Percentiles rank a stretch among this genome's conserved stretches.
These are phyloP conservation scores for Smithornis capensis DNA, from an alignment of 2,113 vertebrate species.

Conservation along the genomic window DNA sequence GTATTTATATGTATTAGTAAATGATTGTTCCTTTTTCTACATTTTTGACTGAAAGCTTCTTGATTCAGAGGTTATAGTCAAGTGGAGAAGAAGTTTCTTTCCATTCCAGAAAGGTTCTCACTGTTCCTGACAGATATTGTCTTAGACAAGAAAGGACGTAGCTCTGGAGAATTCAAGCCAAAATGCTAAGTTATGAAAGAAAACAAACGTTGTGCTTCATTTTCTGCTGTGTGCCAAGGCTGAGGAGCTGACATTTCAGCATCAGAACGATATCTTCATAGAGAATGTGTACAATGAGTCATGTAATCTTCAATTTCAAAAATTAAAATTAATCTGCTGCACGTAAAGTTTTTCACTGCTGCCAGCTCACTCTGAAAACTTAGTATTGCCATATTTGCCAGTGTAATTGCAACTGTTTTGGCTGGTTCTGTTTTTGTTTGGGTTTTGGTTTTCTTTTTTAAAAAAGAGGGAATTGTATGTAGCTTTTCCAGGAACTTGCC, in stretches of 20 bases:
- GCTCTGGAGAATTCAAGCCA: constrained; percentile 43
- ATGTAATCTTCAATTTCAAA: constrained; percentile 36
- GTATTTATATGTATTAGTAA: no score
- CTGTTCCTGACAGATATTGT: no score
- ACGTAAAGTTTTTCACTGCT: background rate
- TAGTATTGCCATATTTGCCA: constrained; percentile 24
- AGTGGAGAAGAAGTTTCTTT: no score
- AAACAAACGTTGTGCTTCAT: constrained; percentile 19
- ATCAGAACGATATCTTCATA: constrained; percentile 42
- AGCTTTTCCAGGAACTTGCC: background rate
- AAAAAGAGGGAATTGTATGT: background rate
- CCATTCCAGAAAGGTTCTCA: no score
- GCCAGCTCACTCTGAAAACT: constrained; percentile 8
- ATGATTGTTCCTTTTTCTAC: no score
- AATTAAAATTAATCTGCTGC: constrained; percentile 43
- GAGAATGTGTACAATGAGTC: constrained; percentile 47
- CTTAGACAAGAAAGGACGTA: background rate
- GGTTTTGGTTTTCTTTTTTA: background rate
- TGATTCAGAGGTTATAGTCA: no score
- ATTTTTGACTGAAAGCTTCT: no score
- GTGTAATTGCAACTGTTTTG: constrained; percentile 16
- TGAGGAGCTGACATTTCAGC: constrained; percentile 48
- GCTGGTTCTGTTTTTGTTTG: background rate
- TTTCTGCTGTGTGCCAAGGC: constrained; percentile 34
- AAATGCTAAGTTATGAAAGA: constrained; percentile 41